Percentiles rank a stretch among this genome's conserved stretches.
Evolutionary conservation across 1,140 invertebrate genomes (phyloP).

Genomic region (Melitaea cinxia): DNA sequence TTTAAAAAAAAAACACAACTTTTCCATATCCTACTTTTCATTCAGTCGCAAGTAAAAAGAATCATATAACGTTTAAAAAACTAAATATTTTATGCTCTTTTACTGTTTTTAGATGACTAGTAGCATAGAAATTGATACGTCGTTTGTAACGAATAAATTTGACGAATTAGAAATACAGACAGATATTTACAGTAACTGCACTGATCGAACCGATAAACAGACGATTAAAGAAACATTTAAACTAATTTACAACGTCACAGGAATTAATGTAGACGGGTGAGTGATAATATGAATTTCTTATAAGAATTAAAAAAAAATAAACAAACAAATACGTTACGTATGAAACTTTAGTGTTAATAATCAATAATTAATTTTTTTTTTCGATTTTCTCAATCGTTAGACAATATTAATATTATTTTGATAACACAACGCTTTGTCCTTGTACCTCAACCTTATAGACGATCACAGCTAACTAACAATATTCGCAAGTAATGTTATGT

Average conservation of each 20-base stretch:
- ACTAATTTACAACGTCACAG: neutral
- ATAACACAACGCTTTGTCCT: too few species aligned
- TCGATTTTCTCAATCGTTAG: too few species aligned
- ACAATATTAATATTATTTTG: too few species aligned
- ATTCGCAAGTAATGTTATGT: too few species aligned
- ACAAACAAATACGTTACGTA: too few species aligned
- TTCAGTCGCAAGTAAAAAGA: too few species aligned
- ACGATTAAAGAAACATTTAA: neutral
- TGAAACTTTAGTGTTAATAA: too few species aligned
- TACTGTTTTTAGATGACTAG: neutral
- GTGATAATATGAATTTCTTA: neutral
- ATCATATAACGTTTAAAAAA: neutral
- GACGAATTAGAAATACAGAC: slow-evolving; percentile 13
- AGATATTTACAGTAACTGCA: slow-evolving; percentile 28
- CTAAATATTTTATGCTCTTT: neutral
- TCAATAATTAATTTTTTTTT: too few species aligned
- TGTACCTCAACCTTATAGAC: too few species aligned
- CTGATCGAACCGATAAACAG: slow-evolving; percentile 5
- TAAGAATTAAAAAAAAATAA: neutral
- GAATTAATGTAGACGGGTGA: slow-evolving; percentile 8
- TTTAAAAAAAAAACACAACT: too few species aligned
- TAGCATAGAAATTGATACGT: slow-evolving; percentile 9
- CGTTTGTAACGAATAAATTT: neutral
- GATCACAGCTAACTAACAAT: too few species aligned
- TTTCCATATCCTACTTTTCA: too few species aligned